Percentiles rank a stretch among this genome's conserved stretches.
These are phyloP conservation scores for Sthenelais limicola DNA, from an alignment of 2,888 invertebrate species.

Conservation along the genomic window DNA sequence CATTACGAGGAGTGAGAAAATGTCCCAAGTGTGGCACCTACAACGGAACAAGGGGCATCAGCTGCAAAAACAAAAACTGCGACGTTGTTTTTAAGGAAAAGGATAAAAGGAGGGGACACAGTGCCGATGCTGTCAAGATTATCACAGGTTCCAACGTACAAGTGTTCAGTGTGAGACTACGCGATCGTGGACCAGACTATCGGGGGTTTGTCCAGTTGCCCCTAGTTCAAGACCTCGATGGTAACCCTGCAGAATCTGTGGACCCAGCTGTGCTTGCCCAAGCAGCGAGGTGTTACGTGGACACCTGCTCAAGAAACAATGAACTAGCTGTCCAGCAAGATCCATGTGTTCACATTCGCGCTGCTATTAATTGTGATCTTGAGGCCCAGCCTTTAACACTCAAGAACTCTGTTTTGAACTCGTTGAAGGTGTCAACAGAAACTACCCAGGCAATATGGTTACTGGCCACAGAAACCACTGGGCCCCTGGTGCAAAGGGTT, in stretches of 20 bases:
- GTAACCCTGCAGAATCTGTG: constrained; percentile 66
- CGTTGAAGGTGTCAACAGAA: constrained; percentile 77
- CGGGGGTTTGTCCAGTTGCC: constrained; percentile 82
- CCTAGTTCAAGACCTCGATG: constrained; percentile 68
- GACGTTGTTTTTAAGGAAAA: constrained; percentile 79
- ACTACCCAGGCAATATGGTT: constrained; percentile 78
- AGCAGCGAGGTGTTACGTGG: constrained; percentile 71
- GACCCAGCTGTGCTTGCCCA: constrained; percentile 65
- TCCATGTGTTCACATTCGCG: constrained; percentile 79
- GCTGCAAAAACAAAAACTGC: constrained; percentile 82
- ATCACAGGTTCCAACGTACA: constrained; percentile 76
- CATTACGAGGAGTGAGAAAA: constrained; percentile 81
- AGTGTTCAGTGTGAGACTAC: constrained; percentile 80
- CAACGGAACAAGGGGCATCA: constrained; percentile 83
- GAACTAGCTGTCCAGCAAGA: constrained; percentile 46
- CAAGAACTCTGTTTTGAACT: constrained; percentile 77
- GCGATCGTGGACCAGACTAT: constrained; percentile 81
- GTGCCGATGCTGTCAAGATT: constrained; percentile 80
- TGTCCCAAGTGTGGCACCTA: constrained; percentile 83
- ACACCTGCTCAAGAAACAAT: constrained; percentile 61
- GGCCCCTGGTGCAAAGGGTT: constrained; percentile 80
- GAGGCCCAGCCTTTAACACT: constrained; percentile 78
- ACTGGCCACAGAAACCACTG: constrained; percentile 76
- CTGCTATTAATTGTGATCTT: constrained; percentile 78
- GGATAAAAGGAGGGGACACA: constrained; percentile 74